These are phyloP conservation scores for Diadophis punctatus DNA, from an alignment of 2,113 vertebrate genomes.

Conservation along the genomic window DNA sequence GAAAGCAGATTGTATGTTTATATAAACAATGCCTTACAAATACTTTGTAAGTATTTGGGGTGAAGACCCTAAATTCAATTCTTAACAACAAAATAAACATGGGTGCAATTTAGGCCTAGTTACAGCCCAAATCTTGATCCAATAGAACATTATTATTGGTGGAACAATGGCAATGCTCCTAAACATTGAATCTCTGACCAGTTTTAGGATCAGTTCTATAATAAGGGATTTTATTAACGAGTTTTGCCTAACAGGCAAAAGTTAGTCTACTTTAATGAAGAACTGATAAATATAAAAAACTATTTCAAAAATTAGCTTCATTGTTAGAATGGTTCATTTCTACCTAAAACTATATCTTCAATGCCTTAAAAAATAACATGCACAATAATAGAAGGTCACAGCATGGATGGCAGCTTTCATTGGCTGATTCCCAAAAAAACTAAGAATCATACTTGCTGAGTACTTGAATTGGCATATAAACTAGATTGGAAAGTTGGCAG, in stretches of 20 bases:
- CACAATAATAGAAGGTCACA: neutral
- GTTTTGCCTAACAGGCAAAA: neutral
- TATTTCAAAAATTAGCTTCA: neutral
- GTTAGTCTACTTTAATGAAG: neutral
- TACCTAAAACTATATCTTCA: neutral
- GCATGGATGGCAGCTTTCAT: neutral
- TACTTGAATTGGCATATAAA: neutral
- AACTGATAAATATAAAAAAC: neutral
- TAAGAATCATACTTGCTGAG: neutral
- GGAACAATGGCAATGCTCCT: neutral
- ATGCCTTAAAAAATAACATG: neutral
- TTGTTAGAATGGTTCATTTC: neutral
- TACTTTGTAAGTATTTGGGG: constrained; percentile 14
- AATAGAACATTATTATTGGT: neutral
- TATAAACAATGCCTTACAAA: constrained; percentile 7
- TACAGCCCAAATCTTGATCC: neutral
- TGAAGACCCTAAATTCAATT: constrained; percentile 7
- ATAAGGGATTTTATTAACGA: neutral
- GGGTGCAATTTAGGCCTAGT: neutral
- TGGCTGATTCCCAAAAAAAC: neutral
- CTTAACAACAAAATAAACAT: neutral
- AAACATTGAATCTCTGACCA: neutral
- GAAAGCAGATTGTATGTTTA: constrained; percentile 12
- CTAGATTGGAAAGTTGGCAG: neutral
- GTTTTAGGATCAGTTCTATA: neutral